Base-by-base conservation (phyloP, 1,140 invertebrate species). In the Drosophila setifemur region DNA sequence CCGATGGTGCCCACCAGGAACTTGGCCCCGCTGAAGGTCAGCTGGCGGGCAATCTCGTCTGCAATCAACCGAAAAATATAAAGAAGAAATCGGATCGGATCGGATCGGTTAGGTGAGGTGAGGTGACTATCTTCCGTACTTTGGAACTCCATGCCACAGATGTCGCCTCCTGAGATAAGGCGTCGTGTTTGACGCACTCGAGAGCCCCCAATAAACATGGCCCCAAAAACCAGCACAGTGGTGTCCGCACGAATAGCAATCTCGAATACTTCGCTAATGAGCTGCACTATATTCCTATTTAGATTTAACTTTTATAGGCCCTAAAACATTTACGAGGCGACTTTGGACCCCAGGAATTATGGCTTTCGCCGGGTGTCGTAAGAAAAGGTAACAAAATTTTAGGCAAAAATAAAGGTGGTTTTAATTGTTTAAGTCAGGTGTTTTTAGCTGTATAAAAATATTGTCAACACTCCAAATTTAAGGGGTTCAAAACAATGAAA, bases 31-130 rank as follows among this genome's bases (percentile, higher is more conserved):
- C 93, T 93, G 57, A 93, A 91, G 53, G 91, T 87, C 18, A 97
- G 73, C 88, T 97, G 96, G 8, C 93, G 92, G 18, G 91, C 90
- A 11, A 97, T 93, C 92, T 97, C 96, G 63, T 95, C 96, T 97
- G 87, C 3, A 78, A 79, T 4, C n/a, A n/a, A n/a, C n/a, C 1
- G 7, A 0, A 1, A 14, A n/a, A 4, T 2, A 2, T 4, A 2
- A 25, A 8, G 3, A 9, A 3, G 16, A 19, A 37, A 12, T 66
- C 9, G 66, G 35, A n/a, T n/a, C n/a, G n/a, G n/a, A n/a, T n/a
- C n/a, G n/a, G n/a, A n/a, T n/a, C n/a, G 5, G 33, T 5, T 16
- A 18, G 4, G 2, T 4, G 11, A 12, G 31, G 31, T 14, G 14
- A 16, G 7, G 14, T 69, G 21, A 14, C 21, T 19, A 44, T 71